Base-by-base conservation (phyloP, 2,888 invertebrate species). In the Amiota minor region DNA sequence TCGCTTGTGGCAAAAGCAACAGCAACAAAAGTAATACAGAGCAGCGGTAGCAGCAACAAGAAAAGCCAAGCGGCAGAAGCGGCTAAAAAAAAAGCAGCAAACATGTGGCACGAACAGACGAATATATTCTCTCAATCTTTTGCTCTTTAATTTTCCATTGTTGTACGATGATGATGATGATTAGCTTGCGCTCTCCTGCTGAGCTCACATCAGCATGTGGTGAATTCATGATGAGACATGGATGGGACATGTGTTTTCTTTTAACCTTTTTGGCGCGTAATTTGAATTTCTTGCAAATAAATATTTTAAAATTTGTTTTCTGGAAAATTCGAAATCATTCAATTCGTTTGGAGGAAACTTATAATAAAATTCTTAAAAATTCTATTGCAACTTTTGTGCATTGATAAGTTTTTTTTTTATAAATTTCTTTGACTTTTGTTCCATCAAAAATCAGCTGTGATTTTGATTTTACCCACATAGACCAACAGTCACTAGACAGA, bases 1-100 rank as follows among this genome's bases (percentile, higher is more conserved):
- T 73, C 49, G 59, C 55, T 64, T 35, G 4, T 65, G n/a, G 45
- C 46, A 11, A 20, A 67, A 50, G 6, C 2, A 49, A 23, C 46
- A 72, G n/a, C 14, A 47, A 23, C n/a, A 71, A 55, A 23, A 74
- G 16, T 65, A 71, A 46, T 59, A 20, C 59, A 59, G n/a, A 49
- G 50, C 67, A 47, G 8, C 23, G 3, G 8, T 18, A 50, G 35
- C 35, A 49, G 23, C 46, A 72, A n/a, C 14, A 47, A 45, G 14
- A 71, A 55, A 45, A 74, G 16, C 65, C 70, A 46, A 55, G 20
- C 59, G 12, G n/a, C 35, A 49, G 67, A 47, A 47, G 9, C 35
- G 35, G 35, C 35, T 35, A 35, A 35, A n/a, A n/a, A n/a, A n/a
- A n/a, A n/a, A 35, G 35, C 35, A 35, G 49, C 49, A 46, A 46